Evolutionary conservation across 1,140 invertebrate genomes (phyloP).

Genomic region (Heliconius eleuchia): DNA sequence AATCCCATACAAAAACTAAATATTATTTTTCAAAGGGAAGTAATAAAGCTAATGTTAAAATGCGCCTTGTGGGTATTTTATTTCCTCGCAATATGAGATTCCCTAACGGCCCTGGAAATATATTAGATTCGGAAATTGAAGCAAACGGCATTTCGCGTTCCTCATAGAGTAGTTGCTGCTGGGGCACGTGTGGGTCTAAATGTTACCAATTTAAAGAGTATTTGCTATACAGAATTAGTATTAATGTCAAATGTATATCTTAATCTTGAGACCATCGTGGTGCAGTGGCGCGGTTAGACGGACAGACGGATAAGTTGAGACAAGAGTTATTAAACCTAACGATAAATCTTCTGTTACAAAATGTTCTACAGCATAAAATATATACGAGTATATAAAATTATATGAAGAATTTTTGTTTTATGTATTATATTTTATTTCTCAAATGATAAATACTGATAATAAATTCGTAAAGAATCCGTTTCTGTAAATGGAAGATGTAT

Average conservation of each 20-base stretch:
- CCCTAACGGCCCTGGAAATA: slow-evolving; percentile 23
- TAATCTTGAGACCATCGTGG: neutral
- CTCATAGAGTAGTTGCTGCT: neutral
- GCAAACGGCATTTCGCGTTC: slow-evolving; percentile 15
- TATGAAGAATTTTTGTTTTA: no score
- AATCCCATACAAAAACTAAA: slow-evolving; percentile 2
- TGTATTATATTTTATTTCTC: no score
- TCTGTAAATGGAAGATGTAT: no score
- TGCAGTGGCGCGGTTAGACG: no score
- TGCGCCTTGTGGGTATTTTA: slow-evolving; percentile 13
- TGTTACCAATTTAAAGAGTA: neutral
- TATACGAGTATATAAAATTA: no score
- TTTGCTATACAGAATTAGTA: neutral
- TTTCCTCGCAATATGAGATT: slow-evolving; percentile 19
- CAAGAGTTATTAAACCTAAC: no score
- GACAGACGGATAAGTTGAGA: no score
- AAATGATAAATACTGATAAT: no score
- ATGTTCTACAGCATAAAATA: no score
- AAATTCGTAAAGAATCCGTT: no score
- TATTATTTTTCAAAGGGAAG: slow-evolving; percentile 5
- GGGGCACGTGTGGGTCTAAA: neutral
- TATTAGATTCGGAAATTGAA: slow-evolving; percentile 27
- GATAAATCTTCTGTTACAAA: no score
- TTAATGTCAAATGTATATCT: neutral
- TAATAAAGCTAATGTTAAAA: slow-evolving; percentile 11